Percentiles rank a stretch among this genome's conserved stretches.
These are phyloP conservation scores for Siphlonurus alternatus DNA, from an alignment of 2,888 invertebrate genomes.

Conservation along the genomic window DNA sequence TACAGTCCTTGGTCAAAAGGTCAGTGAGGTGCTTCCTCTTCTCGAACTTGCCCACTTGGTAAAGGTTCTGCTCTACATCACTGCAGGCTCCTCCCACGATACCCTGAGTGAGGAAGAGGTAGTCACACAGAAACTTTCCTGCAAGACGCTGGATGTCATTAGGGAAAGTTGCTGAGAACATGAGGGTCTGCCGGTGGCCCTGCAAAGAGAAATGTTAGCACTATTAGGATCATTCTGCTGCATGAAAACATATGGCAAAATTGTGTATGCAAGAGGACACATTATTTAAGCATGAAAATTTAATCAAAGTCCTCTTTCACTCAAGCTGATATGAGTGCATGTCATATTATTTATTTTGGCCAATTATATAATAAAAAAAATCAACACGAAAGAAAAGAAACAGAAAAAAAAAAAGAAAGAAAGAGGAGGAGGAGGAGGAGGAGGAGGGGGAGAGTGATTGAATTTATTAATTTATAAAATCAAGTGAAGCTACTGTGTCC, in stretches of 20 bases:
- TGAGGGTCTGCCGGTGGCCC: conserved; percentile 44
- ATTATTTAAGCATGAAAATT: conserved; percentile 2
- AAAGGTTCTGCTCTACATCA: conserved; percentile 71
- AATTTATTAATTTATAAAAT: not conserved
- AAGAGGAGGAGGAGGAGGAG: not conserved
- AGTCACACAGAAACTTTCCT: conserved; percentile 53
- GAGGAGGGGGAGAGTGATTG: not conserved
- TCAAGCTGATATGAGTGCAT: too few relatives aligned
- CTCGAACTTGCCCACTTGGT: conserved; percentile 47
- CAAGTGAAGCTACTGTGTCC: not conserved
- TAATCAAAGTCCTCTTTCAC: not conserved
- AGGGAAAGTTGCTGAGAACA: conserved; percentile 68
- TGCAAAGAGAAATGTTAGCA: conserved; percentile 21
- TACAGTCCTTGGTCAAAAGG: conserved; percentile 32
- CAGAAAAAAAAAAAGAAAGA: not conserved
- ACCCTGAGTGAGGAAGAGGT: conserved; percentile 78
- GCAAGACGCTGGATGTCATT: conserved; percentile 60
- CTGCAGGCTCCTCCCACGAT: conserved; percentile 83
- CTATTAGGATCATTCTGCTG: not conserved
- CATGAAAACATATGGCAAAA: too few relatives aligned
- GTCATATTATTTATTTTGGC: conserved; percentile 7
- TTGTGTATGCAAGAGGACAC: not conserved
- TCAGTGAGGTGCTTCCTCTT: conserved; percentile 59
- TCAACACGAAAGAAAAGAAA: not conserved
- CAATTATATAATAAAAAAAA: not conserved